Conservation (phyloP, 2,797 vertebrate genomes). For the Vespertilio murinus region DNA sequence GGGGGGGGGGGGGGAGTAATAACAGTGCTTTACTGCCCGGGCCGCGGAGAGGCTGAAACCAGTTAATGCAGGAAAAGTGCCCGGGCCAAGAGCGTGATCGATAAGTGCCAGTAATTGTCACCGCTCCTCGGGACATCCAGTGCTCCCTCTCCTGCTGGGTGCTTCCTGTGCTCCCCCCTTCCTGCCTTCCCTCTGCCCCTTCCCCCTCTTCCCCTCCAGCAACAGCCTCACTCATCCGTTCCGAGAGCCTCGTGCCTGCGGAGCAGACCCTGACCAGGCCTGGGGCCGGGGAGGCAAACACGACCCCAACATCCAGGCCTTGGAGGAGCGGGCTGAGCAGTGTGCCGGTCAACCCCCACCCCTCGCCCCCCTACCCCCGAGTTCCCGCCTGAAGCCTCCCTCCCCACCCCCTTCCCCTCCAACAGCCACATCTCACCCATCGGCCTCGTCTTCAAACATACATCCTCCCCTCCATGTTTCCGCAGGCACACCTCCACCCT, state of each 20-base stretch:
- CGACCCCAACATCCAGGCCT: not conserved
- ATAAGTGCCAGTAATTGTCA: constrained; percentile 68
- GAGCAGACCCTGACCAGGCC: not conserved
- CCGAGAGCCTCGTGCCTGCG: not conserved
- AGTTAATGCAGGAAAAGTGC: constrained; percentile 62
- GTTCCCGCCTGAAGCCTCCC: not conserved
- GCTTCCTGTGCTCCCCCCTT: not conserved
- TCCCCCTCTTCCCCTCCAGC: not conserved
- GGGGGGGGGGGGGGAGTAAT: not conserved
- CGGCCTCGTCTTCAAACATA: not conserved
- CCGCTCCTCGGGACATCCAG: constrained; percentile 46
- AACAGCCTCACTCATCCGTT: not conserved
- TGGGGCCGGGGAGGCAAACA: not conserved
- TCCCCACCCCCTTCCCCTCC: not conserved
- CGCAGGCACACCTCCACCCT: not conserved
- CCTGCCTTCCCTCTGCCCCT: not conserved
- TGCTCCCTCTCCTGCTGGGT: not conserved
- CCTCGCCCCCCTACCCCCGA: no score
- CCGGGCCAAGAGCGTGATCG: constrained; percentile 59
- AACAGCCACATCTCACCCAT: not conserved
- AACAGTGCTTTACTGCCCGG: not conserved
- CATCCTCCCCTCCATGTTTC: not conserved
- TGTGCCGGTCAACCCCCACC: not conserved
- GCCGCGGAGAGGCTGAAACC: constrained; percentile 25
- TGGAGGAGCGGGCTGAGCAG: not conserved